These are phyloP conservation scores for Origma solitaria DNA, from an alignment of 2,113 vertebrate species.

Conservation along the genomic window DNA sequence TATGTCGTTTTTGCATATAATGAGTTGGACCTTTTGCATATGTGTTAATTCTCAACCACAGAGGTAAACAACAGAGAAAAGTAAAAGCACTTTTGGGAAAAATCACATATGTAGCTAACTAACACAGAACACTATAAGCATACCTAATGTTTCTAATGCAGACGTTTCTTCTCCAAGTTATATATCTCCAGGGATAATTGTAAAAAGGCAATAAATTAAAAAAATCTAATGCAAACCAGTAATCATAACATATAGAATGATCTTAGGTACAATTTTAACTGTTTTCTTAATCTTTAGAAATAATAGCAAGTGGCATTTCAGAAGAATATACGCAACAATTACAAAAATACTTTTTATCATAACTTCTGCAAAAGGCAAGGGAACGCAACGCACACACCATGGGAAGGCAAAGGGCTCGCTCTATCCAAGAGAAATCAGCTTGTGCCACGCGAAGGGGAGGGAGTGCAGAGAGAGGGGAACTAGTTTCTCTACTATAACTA, in stretches of 20 bases:
- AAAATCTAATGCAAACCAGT: constrained; percentile 75
- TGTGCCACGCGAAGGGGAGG: neutral
- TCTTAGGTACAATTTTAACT: constrained; percentile 51
- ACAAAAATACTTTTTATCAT: neutral
- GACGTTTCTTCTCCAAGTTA: constrained; percentile 85
- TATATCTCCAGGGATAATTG: constrained; percentile 81
- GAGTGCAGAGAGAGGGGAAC: neutral
- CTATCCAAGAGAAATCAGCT: neutral
- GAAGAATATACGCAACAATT: constrained; percentile 38
- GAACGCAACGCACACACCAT: neutral
- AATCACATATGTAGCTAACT: constrained; percentile 80
- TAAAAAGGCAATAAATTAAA: constrained; percentile 84
- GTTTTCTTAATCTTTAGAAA: constrained; percentile 15
- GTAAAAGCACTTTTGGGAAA: constrained; percentile 73
- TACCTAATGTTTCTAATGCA: constrained; percentile 88
- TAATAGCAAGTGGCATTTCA: constrained; percentile 37
- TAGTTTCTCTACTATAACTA: neutral
- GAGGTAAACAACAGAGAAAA: constrained; percentile 73
- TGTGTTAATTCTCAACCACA: constrained; percentile 67
- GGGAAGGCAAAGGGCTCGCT: neutral
- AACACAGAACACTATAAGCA: constrained; percentile 80
- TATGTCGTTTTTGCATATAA: neutral
- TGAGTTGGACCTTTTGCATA: constrained; percentile 29
- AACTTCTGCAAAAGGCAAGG: neutral
- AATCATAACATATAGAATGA: constrained; percentile 67